A percentile compares a stretch with the other conserved stretches of the same genome.
These are phyloP conservation scores for Herminia tarsipennalis DNA, from an alignment of 2,888 invertebrate species.

Conservation along the genomic window DNA sequence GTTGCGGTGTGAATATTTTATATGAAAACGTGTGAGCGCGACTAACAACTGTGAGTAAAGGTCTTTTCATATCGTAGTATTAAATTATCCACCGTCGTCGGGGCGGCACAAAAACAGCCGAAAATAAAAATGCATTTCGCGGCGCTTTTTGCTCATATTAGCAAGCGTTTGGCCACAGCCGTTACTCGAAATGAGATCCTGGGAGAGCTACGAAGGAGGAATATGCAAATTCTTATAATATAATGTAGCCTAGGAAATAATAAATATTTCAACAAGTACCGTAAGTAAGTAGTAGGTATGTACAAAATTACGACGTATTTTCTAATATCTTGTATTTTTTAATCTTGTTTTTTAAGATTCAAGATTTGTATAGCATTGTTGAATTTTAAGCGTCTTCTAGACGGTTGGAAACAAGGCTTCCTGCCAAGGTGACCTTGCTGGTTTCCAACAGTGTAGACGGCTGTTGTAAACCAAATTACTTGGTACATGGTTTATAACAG, in stretches of 20 bases:
- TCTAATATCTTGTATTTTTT: no score
- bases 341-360: no score
- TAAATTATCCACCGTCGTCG: conserved; percentile 30
- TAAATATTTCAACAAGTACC: conserved; percentile 27
- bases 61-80: conserved; percentile 37
- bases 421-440: no score
- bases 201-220: conserved; percentile 16
- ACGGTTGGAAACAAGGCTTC: no score
- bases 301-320: no score
- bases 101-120: conserved; percentile 21
- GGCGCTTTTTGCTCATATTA: conserved; percentile 39
- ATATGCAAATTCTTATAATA: conserved; percentile 32
- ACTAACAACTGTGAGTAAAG: conserved; percentile 36
- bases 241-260: conserved; percentile 26
- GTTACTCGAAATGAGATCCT: conserved; percentile 40
- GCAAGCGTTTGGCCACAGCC: conserved; percentile 43
- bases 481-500: no score
- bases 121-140: conserved; percentile 35
- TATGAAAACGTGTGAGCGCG: conserved; percentile 38
- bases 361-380: no score
- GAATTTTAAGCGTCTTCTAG: no score
- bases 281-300: no score
- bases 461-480: no score
- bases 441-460: no score
- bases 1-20: conserved; percentile 52